These are phyloP conservation scores for Melanogrammus aeglefinus DNA, from an alignment of 2,797 vertebrate species.

Conservation along the genomic window DNA sequence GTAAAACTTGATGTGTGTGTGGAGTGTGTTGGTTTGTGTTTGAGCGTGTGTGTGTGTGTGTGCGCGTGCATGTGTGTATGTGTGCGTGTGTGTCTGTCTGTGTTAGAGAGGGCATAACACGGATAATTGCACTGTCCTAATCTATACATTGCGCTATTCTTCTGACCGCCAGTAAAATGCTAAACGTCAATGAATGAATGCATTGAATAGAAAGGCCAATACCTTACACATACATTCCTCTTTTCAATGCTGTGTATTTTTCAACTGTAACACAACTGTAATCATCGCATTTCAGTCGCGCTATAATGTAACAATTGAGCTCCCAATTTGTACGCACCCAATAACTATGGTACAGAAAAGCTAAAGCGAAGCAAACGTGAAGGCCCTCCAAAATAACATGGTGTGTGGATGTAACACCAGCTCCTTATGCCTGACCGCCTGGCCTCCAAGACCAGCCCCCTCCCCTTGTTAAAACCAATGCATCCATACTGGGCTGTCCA, in stretches of 20 bases:
- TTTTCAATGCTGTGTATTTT: background rate
- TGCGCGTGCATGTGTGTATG: too few species aligned
- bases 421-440: background rate
- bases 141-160: too few species aligned
- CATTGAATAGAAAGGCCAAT: too few species aligned
- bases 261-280: background rate
- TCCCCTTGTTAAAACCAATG: background rate
- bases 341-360: background rate
- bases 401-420: background rate
- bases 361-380: background rate
- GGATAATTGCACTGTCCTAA: too few species aligned
- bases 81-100: background rate
- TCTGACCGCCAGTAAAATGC: background rate
- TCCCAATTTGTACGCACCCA: too few species aligned
- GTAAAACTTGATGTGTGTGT: background rate
- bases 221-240: too few species aligned
- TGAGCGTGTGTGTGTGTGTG: too few species aligned
- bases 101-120: background rate
- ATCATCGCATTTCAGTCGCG: too few species aligned
- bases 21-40: too few species aligned
- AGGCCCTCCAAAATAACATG: background rate
- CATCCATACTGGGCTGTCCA: background rate
- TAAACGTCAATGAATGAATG: background rate
- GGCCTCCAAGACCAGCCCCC: too few species aligned
- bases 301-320: too few species aligned